phyloP scores from a whole-genome alignment of 2,888 invertebrate species.

The Drosophila sordidula region DNA sequence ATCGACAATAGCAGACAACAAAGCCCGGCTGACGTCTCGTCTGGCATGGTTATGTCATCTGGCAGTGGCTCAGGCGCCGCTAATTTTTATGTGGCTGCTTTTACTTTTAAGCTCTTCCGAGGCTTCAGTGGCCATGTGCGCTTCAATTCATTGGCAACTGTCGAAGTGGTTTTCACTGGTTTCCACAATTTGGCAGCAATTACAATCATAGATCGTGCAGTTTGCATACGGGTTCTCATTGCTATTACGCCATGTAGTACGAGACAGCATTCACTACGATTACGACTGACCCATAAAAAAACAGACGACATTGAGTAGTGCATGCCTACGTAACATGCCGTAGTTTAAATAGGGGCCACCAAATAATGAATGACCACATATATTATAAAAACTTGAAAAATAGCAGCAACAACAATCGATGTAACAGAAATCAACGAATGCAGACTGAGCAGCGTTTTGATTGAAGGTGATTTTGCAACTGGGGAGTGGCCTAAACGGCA shows the following conservation, averaged over 20 bases:
- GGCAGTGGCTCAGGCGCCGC: slow-evolving; percentile 27
- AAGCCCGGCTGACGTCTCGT: slow-evolving; percentile 17
- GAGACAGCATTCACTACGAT: neutral
- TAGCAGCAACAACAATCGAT: neutral
- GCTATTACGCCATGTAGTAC: too few relatives aligned
- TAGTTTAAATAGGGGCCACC: slow-evolving; percentile 16
- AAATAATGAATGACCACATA: neutral
- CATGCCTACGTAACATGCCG: slow-evolving; percentile 5
- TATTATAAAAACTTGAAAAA: neutral
- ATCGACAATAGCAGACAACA: slow-evolving; percentile 42
- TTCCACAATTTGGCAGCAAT: slow-evolving; percentile 1
- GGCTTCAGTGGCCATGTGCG: neutral
- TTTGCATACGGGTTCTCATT: too few relatives aligned
- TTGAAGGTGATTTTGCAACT: slow-evolving; percentile 26
- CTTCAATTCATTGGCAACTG: slow-evolving; percentile 15
- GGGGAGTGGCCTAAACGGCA: slow-evolving; percentile 25
- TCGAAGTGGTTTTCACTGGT: slow-evolving; percentile 4
- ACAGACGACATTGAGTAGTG: slow-evolving; percentile 12
- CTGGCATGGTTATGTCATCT: slow-evolving; percentile 44
- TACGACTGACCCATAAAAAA: slow-evolving; percentile 12
- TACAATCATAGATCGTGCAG: too few relatives aligned
- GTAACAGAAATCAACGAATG: slow-evolving; percentile 14
- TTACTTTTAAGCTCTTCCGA: slow-evolving; percentile 25
- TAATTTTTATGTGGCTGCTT: slow-evolving; percentile 42
- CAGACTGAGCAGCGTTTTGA: slow-evolving; percentile 7